phyloP scores from a whole-genome alignment of 2,888 invertebrate genomes.

The Carpatolechia fugitivella region DNA sequence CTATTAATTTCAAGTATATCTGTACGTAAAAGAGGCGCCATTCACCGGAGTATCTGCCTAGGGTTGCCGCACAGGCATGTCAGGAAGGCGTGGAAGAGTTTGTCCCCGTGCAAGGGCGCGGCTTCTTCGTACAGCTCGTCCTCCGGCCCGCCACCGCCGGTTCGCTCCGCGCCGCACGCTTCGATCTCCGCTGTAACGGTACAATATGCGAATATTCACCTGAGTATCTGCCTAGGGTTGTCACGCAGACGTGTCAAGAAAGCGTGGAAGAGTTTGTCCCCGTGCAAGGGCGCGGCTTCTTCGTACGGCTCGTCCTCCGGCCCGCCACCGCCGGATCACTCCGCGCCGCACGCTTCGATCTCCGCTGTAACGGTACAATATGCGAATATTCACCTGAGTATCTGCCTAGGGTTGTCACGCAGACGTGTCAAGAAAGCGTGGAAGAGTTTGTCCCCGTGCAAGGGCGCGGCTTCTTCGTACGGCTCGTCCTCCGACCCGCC shows the following conservation, averaged over 20 bases:
- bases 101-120: conserved; percentile 89
- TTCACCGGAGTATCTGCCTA: conserved; percentile 90
- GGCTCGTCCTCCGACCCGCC: conserved; percentile 77
- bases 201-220: conserved; percentile 70
- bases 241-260: conserved; percentile 85
- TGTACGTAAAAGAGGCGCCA: no score
- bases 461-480: conserved; percentile 88
- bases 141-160: conserved; percentile 46
- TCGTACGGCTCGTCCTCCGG: conserved; percentile 86
- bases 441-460: conserved; percentile 90
- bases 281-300: conserved; percentile 87
- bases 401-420: conserved; percentile 88
- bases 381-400: conserved; percentile 82
- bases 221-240: conserved; percentile 90
- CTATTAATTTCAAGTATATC: no score
- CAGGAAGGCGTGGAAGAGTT: conserved; percentile 88
- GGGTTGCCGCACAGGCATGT: conserved; percentile 86
- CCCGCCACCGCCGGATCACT: conserved; percentile 38
- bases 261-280: conserved; percentile 89
- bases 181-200: conserved; percentile 44
- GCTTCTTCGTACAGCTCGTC: conserved; percentile 89
- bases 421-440: conserved; percentile 87
- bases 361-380: conserved; percentile 31
- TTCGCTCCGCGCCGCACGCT: conserved; percentile 38
- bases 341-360: conserved; percentile 45